Evolutionary conservation across 2,797 vertebrate species (phyloP), one percentile per base, ranked within the genome.

Genomic region (Mormyrus proboscirostris): DNA sequence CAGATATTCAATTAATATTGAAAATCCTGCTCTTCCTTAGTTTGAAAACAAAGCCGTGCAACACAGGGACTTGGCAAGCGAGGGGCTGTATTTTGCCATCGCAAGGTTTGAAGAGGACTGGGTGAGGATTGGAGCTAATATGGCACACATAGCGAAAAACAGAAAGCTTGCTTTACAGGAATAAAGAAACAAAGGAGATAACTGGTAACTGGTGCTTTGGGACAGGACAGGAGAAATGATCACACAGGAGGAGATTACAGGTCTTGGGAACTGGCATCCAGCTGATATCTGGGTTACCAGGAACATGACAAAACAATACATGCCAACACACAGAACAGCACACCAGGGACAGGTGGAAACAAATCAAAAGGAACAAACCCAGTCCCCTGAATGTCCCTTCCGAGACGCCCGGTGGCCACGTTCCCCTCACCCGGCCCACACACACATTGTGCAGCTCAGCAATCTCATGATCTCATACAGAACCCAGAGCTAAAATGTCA

Each of bases 281-380:
- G 38, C 73, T 79, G 73, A 79, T 79, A 79, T 79, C 73, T 79
- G 73, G 73, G 38, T 79, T 79, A 41, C 73, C 41, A 44, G 73
- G 38, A 79, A 41, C 73, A 79, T 44, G 73, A 79, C 38, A 79
- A n/a, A 79, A 19, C 41, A 44, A 79, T 41, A 44, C 73, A 79
- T 79, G 73, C 33, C 73, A 79, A 44, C 73, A 79, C 5, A n/a
- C 2, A 79, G 73, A 79, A 44, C 14, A 44, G 38, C 14, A 7
- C 33, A 79, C 38, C 41, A 19, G 73, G 16, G 73, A 44, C 73
- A 41, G 41, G 16, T 44, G 73, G 73, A 33, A 44, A 79, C 73
- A 44, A 79, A 79, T n/a, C 38, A 44, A n/a, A 79, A 79, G 33
- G 73, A 79, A 79, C 73, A 79, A 41, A 44, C 73, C 19, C 14